Base-by-base conservation (phyloP, 2,113 vertebrate genomes). In the Hucho hucho region DNA sequence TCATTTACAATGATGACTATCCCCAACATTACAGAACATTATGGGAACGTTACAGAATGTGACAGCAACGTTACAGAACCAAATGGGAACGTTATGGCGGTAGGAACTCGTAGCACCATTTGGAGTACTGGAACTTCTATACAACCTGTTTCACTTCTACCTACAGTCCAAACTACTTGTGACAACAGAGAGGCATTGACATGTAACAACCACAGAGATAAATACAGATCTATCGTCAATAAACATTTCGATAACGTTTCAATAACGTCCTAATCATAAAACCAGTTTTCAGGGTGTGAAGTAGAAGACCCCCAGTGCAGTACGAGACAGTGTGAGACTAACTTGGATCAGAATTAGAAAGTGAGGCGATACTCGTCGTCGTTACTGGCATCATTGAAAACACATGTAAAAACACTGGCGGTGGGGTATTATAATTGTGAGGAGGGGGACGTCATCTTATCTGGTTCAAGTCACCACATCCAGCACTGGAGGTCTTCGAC, bases 101-200 rank as follows among this genome's bases (percentile, higher is more conserved):
- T 4, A 14, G 6, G 14, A 56, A 20, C 53, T 20, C 43, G 29
- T 26, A 61, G 74, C 73, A 75, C 65, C 73, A 69, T 69, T 59
- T 69, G 16, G 49, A 59, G 49, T 20, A 56, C 53, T 56, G 53
- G 18, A 43, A 12, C 37, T 11, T 43, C 9, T 43, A 43, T 43
- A 43, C 14, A 24, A 11, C 16, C 20, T 61, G 5, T 24, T 24
- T 22, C 18, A 5, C 2, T 61, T 2, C 58, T 22, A 61, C 58
- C 49, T 18, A 14, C 14, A 61, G n/a, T 11, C 58, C 5, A 24
- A 61, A 22, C 58, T n/a, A 61, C 20, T 22, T n/a, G 58, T 12
- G n/a, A 24, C 58, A 4, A 61, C 4, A 59, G 16, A 22, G n/a
- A 3, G 4, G n/a, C 18, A 61, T 16, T 61, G 7, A 56, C 53